Evolutionary conservation across 2,888 invertebrate species (phyloP), one percentile per base, ranked within the genome.

Genomic region (Catotricha subobsoleta): DNA sequence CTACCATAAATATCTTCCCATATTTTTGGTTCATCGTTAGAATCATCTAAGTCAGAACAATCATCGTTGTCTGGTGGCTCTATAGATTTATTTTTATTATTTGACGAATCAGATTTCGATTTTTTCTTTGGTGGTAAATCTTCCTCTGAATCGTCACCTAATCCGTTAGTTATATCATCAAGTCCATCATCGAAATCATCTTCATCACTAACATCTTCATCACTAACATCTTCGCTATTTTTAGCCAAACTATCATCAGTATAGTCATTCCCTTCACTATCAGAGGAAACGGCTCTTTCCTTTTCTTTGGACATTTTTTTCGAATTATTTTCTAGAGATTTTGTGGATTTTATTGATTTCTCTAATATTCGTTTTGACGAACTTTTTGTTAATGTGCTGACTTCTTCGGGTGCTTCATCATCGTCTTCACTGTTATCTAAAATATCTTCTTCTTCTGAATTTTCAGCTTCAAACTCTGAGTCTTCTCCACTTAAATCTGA

Each of bases 1-100:
- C 92, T 69, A 1, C 94, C 94, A 62, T 95, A 94, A 56, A 95
- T 94, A 65, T 95, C 94, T 67, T 94, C 88, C 78, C 80, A 81
- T 8, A 58, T 29, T 39, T 44, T 39, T 43, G 42, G 34, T 40
- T 34, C 34, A 18, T 40, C 35, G 42, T 33, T 19, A 2, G 19
- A 33, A 13, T 43, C 42, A 9, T 45, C 42, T 36, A 29, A 39
- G 8, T 44, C 47, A 40, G 50, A 48, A 41, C 48, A 46, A 19
- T 41, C 44, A 9, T 48, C 48, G n/a, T 28, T 9, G 25, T 25
- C 25, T 25, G 7, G n/a, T n/a, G n/a, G n/a, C n/a, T n/a, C n/a
- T n/a, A n/a, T n/a, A n/a, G n/a, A n/a, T n/a, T n/a, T n/a, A n/a
- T n/a, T n/a, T n/a, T n/a, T n/a, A n/a, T n/a, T n/a, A n/a, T n/a